Percentiles rank a stretch among this genome's conserved stretches.
These are phyloP conservation scores for Aleiodes testaceus DNA, from an alignment of 2,888 invertebrate genomes.

Conservation along the genomic window DNA sequence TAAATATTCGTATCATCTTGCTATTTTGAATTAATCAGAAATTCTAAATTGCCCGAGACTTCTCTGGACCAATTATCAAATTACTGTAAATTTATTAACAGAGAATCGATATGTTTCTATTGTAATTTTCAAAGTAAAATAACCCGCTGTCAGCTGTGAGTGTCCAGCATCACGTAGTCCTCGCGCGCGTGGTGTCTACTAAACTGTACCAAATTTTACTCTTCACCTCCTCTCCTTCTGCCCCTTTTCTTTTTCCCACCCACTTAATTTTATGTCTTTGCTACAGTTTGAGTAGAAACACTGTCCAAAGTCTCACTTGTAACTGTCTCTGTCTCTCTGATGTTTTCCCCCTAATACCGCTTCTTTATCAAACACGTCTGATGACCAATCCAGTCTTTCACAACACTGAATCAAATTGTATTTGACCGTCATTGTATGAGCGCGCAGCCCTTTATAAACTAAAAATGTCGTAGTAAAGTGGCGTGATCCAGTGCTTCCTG, in stretches of 20 bases:
- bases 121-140: not conserved
- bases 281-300: slow-evolving; percentile 28
- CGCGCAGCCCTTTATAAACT: not conserved
- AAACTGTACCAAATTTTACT: slow-evolving; percentile 34
- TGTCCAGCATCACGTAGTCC: slow-evolving; percentile 46
- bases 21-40: too few relatives aligned
- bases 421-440: too few relatives aligned
- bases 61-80: too few relatives aligned
- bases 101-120: not conserved
- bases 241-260: not conserved
- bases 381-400: not conserved
- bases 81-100: not conserved
- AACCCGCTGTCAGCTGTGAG: slow-evolving; percentile 51
- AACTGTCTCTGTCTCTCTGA: slow-evolving; percentile 11
- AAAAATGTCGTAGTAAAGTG: slow-evolving; percentile 4
- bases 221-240: slow-evolving; percentile 26
- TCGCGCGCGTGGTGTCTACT: slow-evolving; percentile 37
- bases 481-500: slow-evolving; percentile 17
- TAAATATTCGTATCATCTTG: slow-evolving; percentile 67
- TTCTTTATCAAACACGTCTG: not conserved
- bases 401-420: not conserved
- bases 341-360: not conserved
- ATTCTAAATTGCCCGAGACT: too few relatives aligned
- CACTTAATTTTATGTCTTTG: slow-evolving; percentile 29
- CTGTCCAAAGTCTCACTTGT: slow-evolving; percentile 38